Conservation (phyloP, 1,140 invertebrate genomes). For the Zaprionus capensis region DNA sequence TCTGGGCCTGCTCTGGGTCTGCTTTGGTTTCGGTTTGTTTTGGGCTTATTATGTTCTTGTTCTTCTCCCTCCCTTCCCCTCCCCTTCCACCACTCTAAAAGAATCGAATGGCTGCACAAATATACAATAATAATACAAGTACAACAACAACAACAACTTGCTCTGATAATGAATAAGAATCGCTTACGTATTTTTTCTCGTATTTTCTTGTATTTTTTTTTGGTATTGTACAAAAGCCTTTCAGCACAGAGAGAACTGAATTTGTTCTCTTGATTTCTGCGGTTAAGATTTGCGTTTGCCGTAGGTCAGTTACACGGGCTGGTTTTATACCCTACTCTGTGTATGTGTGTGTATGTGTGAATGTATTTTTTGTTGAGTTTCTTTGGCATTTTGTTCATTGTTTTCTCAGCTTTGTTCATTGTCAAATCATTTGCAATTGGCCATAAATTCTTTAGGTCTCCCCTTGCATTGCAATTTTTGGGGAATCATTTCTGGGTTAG, state of each 20-base stretch:
- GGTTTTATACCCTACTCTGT: slow-evolving; percentile 56
- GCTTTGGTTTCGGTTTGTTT: slow-evolving; percentile 43
- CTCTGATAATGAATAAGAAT: slow-evolving; percentile 73
- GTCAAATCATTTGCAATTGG: slow-evolving; percentile 74
- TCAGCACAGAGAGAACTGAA: slow-evolving; percentile 24
- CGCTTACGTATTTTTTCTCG: slow-evolving; percentile 31
- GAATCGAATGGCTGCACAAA: slow-evolving; percentile 69
- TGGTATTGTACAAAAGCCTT: slow-evolving; percentile 45
- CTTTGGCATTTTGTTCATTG: slow-evolving; percentile 12
- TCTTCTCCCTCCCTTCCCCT: slow-evolving; percentile 7
- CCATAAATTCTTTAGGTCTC: slow-evolving; percentile 55
- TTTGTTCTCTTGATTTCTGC: slow-evolving; percentile 52
- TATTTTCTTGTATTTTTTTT: slow-evolving; percentile 28
- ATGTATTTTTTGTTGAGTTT: slow-evolving; percentile 13
- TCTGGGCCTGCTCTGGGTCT: slow-evolving; percentile 27
- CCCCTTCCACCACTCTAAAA: slow-evolving; percentile 11
- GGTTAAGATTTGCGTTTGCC: slow-evolving; percentile 53
- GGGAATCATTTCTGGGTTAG: slow-evolving; percentile 35
- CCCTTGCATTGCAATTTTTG: slow-evolving; percentile 21
- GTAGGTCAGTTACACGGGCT: slow-evolving; percentile 72
- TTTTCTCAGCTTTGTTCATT: slow-evolving; percentile 44
- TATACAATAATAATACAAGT: slow-evolving; percentile 53
- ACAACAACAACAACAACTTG: slow-evolving; percentile 46
- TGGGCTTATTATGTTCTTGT: slow-evolving; percentile 44
- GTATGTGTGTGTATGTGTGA: slow-evolving; percentile 36